Conservation (phyloP, 2,113 vertebrate species). For the Triplophysa dalaica region DNA sequence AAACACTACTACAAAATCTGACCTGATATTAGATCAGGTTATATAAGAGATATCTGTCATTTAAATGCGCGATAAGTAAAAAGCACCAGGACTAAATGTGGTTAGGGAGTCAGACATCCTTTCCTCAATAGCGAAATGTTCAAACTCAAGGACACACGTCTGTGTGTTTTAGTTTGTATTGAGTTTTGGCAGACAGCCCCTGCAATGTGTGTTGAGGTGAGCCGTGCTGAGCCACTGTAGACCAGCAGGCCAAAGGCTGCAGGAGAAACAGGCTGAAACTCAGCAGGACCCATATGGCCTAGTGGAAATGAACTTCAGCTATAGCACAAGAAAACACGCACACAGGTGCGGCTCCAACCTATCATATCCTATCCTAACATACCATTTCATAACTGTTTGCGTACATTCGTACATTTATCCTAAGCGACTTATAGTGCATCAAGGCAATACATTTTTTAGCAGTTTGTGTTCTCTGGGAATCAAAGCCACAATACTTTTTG, state of each 20-base stretch:
- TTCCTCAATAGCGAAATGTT: slow-evolving; percentile 16
- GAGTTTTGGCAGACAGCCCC: slow-evolving; percentile 54
- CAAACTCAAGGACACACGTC: slow-evolving; percentile 55
- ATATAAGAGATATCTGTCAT: neutral
- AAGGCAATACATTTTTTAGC: no score
- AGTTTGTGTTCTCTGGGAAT: no score
- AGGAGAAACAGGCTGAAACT: slow-evolving; percentile 67
- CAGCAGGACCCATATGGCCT: slow-evolving; percentile 78
- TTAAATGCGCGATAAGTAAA: neutral
- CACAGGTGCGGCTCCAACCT: slow-evolving; percentile 21
- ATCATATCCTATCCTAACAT: neutral
- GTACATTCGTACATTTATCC: no score
- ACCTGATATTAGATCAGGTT: neutral
- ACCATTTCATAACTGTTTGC: no score
- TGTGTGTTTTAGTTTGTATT: slow-evolving; percentile 31
- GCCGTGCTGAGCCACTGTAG: slow-evolving; percentile 41
- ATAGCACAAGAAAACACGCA: slow-evolving; percentile 39
- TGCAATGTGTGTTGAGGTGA: slow-evolving; percentile 52
- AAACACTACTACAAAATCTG: slow-evolving; percentile 1
- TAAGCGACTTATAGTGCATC: no score
- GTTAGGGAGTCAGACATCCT: neutral
- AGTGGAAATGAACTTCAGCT: slow-evolving; percentile 55
- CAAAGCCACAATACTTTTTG: no score
- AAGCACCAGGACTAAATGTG: neutral
- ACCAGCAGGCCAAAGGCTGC: slow-evolving; percentile 61